These are phyloP conservation scores for Metridium senile DNA, from an alignment of 92 coral and sea anemone species.

Conservation along the genomic window DNA sequence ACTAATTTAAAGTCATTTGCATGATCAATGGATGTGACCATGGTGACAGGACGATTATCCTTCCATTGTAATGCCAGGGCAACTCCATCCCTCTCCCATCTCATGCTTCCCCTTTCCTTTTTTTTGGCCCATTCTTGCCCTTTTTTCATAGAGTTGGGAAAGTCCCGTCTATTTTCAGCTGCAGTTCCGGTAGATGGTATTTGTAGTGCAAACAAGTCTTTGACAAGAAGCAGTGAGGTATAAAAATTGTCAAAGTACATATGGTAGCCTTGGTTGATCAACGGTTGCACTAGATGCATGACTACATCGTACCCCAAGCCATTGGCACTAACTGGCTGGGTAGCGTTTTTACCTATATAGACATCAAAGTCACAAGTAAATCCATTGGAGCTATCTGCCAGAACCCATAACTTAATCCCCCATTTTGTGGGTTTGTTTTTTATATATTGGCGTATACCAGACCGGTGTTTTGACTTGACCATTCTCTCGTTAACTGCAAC, in stretches of 20 bases:
- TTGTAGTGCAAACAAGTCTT: slow-evolving; percentile 26
- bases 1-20: slow-evolving; percentile 45
- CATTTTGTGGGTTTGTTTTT: slow-evolving; percentile 42
- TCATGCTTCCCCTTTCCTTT: slow-evolving; percentile 45
- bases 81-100: slow-evolving; percentile 47
- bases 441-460: neutral
- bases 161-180: slow-evolving; percentile 45
- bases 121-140: slow-evolving; percentile 39
- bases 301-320: slow-evolving; percentile 74
- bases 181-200: slow-evolving; percentile 56
- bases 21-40: slow-evolving; percentile 50
- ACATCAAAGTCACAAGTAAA: slow-evolving; percentile 63
- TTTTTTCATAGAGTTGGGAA: slow-evolving; percentile 44
- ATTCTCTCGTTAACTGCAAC: slow-evolving; percentile 22
- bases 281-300: slow-evolving; percentile 36
- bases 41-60: slow-evolving; percentile 50
- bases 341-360: slow-evolving; percentile 10
- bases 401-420: slow-evolving; percentile 59
- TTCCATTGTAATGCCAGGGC: slow-evolving; percentile 56
- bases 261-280: slow-evolving; percentile 65
- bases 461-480: slow-evolving; percentile 36
- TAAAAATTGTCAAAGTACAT: slow-evolving; percentile 57
- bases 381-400: slow-evolving; percentile 44
- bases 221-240: slow-evolving; percentile 47
- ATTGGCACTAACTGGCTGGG: slow-evolving; percentile 19